A percentile compares a stretch with the other conserved stretches of the same genome.
phyloP scores from a whole-genome alignment of 1,140 invertebrate genomes.

The Heliconius hermathena region DNA sequence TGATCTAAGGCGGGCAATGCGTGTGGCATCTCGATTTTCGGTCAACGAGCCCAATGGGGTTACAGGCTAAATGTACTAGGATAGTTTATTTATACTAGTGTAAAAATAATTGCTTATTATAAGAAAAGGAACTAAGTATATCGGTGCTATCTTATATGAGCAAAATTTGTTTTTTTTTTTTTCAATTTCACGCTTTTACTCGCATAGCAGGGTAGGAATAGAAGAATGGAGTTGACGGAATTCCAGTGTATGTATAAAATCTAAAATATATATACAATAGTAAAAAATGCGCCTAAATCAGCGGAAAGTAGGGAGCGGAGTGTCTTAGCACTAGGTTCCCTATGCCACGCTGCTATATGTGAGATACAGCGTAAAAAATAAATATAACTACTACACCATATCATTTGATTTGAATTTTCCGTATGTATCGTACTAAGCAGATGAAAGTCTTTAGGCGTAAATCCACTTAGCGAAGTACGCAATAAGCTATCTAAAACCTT shows the following conservation, averaged over 20 bases:
- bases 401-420: conserved; percentile 13
- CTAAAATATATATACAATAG: no score
- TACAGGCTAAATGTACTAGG: conserved; percentile 41
- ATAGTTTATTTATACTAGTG: conserved; percentile 37
- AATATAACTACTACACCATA: not conserved
- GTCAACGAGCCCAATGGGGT: conserved; percentile 58
- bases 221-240: not conserved
- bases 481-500: conserved; percentile 30
- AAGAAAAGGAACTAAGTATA: no score
- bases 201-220: not conserved
- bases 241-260: no score
- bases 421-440: conserved; percentile 22
- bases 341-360: no score
- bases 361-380: not conserved
- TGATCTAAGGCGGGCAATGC: conserved; percentile 42
- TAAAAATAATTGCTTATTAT: not conserved
- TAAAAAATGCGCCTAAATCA: no score
- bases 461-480: conserved; percentile 31
- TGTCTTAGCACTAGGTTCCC: no score
- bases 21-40: conserved; percentile 53
- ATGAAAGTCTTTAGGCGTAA: conserved; percentile 25
- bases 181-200: no score
- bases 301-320: no score
- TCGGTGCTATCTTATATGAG: no score
- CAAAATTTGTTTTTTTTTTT: no score